Conservation (phyloP, 2,888 invertebrate species). For the Polylopha cassiicola region DNA sequence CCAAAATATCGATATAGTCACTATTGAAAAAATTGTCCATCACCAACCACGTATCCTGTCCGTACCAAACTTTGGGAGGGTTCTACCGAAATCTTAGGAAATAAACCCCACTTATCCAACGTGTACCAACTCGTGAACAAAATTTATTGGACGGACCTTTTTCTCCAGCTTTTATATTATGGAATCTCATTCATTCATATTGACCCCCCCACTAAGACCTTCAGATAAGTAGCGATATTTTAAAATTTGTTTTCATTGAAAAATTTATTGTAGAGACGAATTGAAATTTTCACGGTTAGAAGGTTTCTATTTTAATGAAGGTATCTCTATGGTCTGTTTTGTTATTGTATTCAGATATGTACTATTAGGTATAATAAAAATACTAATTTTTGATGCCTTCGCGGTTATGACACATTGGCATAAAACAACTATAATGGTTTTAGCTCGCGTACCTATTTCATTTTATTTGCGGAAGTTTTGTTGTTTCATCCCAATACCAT, state of each 20-base stretch:
- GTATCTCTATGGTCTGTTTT: too few species aligned
- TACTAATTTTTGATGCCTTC: too few species aligned
- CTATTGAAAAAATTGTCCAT: slow-evolving; percentile 22
- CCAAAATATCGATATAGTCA: slow-evolving; percentile 10
- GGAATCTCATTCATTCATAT: slow-evolving; percentile 56
- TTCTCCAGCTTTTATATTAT: slow-evolving; percentile 50
- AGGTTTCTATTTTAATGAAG: too few species aligned
- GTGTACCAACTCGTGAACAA: slow-evolving; percentile 56
- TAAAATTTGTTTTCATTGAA: slow-evolving; percentile 15
- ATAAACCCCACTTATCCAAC: slow-evolving; percentile 64
- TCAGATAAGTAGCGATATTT: slow-evolving; percentile 14
- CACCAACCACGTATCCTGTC: slow-evolving; percentile 29
- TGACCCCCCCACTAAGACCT: slow-evolving; percentile 32
- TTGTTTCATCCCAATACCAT: too few species aligned
- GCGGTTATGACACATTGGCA: too few species aligned
- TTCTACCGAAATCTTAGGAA: slow-evolving; percentile 58
- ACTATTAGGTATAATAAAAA: too few species aligned
- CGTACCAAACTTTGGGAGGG: slow-evolving; percentile 43
- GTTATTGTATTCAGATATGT: too few species aligned
- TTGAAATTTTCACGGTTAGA: too few species aligned
- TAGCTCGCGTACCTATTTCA: too few species aligned
- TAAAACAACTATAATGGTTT: too few species aligned
- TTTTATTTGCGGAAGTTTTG: too few species aligned
- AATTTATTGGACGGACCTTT: slow-evolving; percentile 64
- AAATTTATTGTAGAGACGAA: slow-evolving; percentile 5